A percentile compares a stretch with the other conserved stretches of the same genome.
Evolutionary conservation across 2,113 vertebrate species (phyloP).

Genomic region (Ceyx melanurus): DNA sequence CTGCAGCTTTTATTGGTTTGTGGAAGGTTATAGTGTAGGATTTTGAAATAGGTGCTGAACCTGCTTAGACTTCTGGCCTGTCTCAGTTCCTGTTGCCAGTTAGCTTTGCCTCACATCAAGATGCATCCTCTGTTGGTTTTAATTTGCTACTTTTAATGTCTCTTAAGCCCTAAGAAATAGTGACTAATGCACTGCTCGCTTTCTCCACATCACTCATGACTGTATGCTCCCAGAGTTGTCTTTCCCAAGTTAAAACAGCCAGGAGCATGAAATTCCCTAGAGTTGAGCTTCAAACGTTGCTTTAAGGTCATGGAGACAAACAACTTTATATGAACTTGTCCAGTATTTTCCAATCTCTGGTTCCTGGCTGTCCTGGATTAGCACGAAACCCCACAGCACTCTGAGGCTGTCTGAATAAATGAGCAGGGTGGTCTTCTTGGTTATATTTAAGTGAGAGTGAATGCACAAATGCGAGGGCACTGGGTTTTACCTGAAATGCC

Average conservation of each 20-base stretch:
- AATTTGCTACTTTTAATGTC: background rate
- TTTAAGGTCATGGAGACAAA: background rate
- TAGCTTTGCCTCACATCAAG: background rate
- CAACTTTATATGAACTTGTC: background rate
- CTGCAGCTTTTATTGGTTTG: constrained; percentile 19
- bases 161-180: background rate
- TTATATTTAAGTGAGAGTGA: background rate
- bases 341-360: background rate
- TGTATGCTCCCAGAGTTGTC: background rate
- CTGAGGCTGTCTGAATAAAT: background rate
- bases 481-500: background rate
- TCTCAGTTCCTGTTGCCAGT: background rate
- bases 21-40: background rate
- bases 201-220: background rate
- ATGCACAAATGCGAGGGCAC: background rate
- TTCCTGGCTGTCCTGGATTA: background rate
- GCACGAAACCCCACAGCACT: background rate
- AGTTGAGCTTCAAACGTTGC: background rate
- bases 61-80: background rate
- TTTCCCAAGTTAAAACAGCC: background rate
- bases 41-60: constrained; percentile 39
- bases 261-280: background rate
- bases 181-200: background rate
- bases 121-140: background rate
- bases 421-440: background rate